Percentiles rank a stretch among this genome's conserved stretches.
phyloP scores from a whole-genome alignment of 2,888 invertebrate species.

The Drosophila suboccidentalis region DNA sequence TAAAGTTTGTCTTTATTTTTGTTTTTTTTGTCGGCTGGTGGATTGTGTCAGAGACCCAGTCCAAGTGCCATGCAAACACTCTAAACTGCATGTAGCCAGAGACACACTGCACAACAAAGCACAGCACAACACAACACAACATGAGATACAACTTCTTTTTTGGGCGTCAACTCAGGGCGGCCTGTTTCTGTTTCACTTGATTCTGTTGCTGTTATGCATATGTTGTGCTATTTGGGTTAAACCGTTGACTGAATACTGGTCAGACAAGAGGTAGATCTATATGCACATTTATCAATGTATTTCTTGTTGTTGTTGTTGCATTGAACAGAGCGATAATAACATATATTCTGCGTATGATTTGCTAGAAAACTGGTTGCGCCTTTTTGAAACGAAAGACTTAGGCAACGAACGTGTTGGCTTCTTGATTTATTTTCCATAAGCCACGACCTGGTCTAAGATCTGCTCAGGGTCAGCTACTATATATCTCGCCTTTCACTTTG shows the following conservation, averaged over 20 bases:
- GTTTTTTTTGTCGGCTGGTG: constrained; percentile 22
- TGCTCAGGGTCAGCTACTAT: constrained; percentile 66
- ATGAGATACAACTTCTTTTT: constrained; percentile 37
- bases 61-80: constrained; percentile 64
- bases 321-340: constrained; percentile 28
- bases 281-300: constrained; percentile 53
- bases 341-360: constrained; percentile 33
- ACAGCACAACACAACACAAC: constrained; percentile 27
- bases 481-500: constrained; percentile 67
- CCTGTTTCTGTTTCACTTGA: constrained; percentile 33
- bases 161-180: constrained; percentile 42
- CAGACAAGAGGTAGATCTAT: constrained; percentile 49
- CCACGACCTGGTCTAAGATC: constrained; percentile 20
- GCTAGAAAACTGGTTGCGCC: constrained; percentile 47
- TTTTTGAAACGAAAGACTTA: constrained; percentile 55
- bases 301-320: constrained; percentile 14
- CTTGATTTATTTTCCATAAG: constrained; percentile 58
- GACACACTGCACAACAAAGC: constrained; percentile 25
- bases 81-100: constrained; percentile 48
- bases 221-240: constrained; percentile 60
- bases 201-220: constrained; percentile 20
- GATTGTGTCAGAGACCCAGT: constrained; percentile 62
- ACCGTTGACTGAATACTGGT: constrained; percentile 58
- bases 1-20: constrained; percentile 35
- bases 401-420: constrained; percentile 66